These are phyloP conservation scores for Aphrophora alni DNA, from an alignment of 2,888 invertebrate species.

Conservation along the genomic window DNA sequence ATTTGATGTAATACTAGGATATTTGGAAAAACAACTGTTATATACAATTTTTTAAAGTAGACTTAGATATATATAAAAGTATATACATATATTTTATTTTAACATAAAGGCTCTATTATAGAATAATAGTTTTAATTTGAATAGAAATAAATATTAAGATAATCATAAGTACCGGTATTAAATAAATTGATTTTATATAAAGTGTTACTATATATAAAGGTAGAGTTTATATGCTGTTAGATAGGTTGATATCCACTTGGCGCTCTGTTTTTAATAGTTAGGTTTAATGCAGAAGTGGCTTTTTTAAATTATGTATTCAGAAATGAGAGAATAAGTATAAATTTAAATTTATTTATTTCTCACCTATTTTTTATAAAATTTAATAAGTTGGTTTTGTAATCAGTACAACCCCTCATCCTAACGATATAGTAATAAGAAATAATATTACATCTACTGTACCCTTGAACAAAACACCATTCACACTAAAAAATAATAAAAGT, in stretches of 20 bases:
- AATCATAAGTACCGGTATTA: not conserved
- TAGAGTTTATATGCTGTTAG: not conserved
- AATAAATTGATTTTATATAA: not conserved
- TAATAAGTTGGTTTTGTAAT: too few relatives aligned
- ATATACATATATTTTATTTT: conserved; percentile 2
- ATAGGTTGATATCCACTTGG: not conserved
- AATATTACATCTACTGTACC: too few relatives aligned
- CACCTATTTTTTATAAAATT: too few relatives aligned
- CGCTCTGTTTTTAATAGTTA: not conserved
- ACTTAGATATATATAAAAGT: not conserved
- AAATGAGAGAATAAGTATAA: not conserved
- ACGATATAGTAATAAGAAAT: too few relatives aligned
- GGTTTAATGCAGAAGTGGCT: not conserved
- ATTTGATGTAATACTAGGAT: too few relatives aligned
- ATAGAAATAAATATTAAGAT: not conserved
- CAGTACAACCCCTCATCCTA: too few relatives aligned
- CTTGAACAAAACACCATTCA: too few relatives aligned
- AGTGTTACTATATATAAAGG: not conserved
- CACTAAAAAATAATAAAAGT: too few relatives aligned
- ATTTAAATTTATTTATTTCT: too few relatives aligned
- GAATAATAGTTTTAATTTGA: not conserved
- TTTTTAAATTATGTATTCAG: not conserved
- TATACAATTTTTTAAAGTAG: not conserved
- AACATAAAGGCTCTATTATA: not conserved
- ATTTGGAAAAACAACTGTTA: not conserved